Base-by-base conservation (phyloP, 1,140 invertebrate species). In the Drosophila cardini region DNA sequence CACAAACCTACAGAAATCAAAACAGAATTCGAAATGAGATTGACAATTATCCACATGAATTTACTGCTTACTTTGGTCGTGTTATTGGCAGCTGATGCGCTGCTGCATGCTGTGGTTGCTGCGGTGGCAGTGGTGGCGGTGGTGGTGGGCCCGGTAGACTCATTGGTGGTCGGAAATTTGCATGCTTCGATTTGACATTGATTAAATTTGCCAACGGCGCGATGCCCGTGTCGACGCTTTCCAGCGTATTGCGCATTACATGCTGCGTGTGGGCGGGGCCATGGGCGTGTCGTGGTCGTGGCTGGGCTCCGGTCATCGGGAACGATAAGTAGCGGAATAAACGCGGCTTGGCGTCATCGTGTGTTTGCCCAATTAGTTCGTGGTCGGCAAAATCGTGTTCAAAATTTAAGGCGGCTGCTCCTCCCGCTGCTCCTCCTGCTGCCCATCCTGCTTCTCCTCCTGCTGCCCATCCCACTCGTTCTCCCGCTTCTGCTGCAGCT, bases 181-280 rank as follows among this genome's bases (percentile, higher is more conserved):
- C 13, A 18, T 16, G 26, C 21, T 67, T 55, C 26, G 75, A 36
- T 18, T 82, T 67, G 36, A 72, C 56, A 13, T 69, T 56, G 2
- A 79, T 50, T 4, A 53, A 69, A 6, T 69, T 69, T 3, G 73
- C 45, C 8, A 80, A 38, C 0, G 84, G 65, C 8, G 84, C 73
- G 4, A 80, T 64, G 40, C 80, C 83, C 1, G 60, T 50, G 30
- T 87, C 83, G 10, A 87, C 80, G 62, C 83, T 87, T 11, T 87
- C 83, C 50, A 87, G 65, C 1, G 83, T 87, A 11, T 87, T 87
- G 9, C 76, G 72, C 30, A 78, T 46, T 38, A 87, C 82, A n/a
- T 38, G n/a, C 18, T 11, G 34, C 13, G 30, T 43, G 10, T 38
- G 48, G 11, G 77, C 45, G 10, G 40, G 34, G 11, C 18, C 9